Evolutionary conservation across 2,113 vertebrate species (phyloP).

Genomic region (Motacilla tschutschensis): DNA sequence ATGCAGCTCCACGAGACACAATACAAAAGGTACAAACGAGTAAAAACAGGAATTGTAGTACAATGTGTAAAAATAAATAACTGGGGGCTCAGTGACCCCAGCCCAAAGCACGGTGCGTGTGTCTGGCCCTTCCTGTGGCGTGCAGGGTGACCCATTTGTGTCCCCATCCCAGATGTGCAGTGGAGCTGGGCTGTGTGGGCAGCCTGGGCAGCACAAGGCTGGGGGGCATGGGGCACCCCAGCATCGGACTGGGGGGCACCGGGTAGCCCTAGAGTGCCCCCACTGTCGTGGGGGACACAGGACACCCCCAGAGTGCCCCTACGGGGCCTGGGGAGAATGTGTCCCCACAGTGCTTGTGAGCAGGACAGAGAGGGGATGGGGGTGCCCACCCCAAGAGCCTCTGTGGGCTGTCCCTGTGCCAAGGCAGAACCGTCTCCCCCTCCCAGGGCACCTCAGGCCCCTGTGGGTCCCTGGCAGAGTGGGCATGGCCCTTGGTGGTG

Average conservation of each 20-base stretch:
- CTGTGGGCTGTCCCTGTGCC: not conserved
- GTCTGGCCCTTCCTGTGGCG: not conserved
- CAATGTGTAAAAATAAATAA: slow-evolving; percentile 62
- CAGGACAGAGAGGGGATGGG: not conserved
- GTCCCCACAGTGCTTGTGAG: not conserved
- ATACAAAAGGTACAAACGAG: slow-evolving; percentile 59
- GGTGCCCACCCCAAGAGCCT: not conserved
- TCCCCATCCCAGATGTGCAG: not conserved
- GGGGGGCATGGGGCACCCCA: not conserved
- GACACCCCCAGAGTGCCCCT: not conserved
- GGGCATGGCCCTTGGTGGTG: not conserved
- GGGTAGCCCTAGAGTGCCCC: not conserved
- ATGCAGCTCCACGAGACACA: slow-evolving; percentile 44
- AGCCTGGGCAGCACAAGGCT: not conserved
- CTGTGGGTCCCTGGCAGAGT: not conserved
- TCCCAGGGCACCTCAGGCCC: not conserved
- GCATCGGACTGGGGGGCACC: not conserved
- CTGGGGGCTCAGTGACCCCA: not conserved
- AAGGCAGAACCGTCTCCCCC: not conserved
- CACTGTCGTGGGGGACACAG: not conserved
- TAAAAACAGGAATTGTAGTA: slow-evolving; percentile 46
- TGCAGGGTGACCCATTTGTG: not conserved
- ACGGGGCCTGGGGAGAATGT: not conserved
- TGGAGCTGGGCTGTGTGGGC: not conserved
- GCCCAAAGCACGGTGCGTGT: not conserved